These are phyloP conservation scores for Sturnus vulgaris DNA, from an alignment of 2,113 vertebrate species.

Conservation along the genomic window DNA sequence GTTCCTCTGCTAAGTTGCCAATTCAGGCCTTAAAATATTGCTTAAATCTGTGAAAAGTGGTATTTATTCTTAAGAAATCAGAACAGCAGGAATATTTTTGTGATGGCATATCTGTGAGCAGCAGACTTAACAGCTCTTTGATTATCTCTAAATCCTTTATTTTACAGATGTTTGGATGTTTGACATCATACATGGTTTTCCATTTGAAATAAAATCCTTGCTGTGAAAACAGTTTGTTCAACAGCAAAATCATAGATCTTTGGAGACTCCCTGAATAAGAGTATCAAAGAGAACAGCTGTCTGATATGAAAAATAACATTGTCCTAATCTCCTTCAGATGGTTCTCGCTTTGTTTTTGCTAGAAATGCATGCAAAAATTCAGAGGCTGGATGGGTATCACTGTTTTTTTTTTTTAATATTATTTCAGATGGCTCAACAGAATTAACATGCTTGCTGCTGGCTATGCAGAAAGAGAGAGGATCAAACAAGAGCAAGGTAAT, in stretches of 20 bases:
- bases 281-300: constrained; percentile 27
- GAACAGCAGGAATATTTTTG: constrained; percentile 10
- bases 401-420: constrained; percentile 62
- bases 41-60: constrained; percentile 30
- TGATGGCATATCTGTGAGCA: constrained; percentile 43
- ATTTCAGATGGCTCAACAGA: constrained; percentile 95
- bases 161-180: constrained; percentile 49
- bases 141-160: constrained; percentile 29
- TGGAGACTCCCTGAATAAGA: constrained; percentile 4
- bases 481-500: constrained; percentile 93
- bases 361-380: constrained; percentile 9
- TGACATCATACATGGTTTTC: constrained; percentile 24
- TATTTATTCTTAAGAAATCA: constrained; percentile 48
- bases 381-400: neutral
- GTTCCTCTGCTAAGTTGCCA: constrained; percentile 16
- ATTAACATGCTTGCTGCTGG: constrained; percentile 93
- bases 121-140: constrained; percentile 34
- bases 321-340: neutral
- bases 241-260: constrained; percentile 29
- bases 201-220: constrained; percentile 41
- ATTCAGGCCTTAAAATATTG: constrained; percentile 27
- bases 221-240: constrained; percentile 49
- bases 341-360: constrained; percentile 10
- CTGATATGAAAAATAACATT: constrained; percentile 7
- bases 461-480: constrained; percentile 92